Evolutionary conservation across 64 coral and sea anemone species (phyloP).

Genomic region (Hydrozoanthus tunicans): DNA sequence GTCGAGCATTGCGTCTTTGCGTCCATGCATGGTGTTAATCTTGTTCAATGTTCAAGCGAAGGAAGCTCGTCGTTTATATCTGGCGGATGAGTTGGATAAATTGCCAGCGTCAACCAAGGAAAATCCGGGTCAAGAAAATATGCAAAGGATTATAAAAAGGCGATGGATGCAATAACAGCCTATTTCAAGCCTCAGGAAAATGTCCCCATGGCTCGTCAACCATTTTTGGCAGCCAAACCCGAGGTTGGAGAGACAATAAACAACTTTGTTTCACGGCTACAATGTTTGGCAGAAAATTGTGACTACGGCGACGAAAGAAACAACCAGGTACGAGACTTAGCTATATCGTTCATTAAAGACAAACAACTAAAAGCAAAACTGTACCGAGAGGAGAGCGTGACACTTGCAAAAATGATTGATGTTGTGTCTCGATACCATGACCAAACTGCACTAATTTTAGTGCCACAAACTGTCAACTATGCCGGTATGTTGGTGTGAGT

Average conservation of each 20-base stretch:
- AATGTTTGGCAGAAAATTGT: neutral
- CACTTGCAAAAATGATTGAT: slow-evolving; percentile 27
- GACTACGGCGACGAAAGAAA: slow-evolving; percentile 18
- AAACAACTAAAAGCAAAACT: slow-evolving; percentile 48
- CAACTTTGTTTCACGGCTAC: slow-evolving; percentile 59
- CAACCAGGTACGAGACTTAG: slow-evolving; percentile 53
- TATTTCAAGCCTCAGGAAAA: slow-evolving; percentile 65
- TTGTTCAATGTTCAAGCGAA: neutral
- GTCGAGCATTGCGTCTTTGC: slow-evolving; percentile 1
- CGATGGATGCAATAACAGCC: slow-evolving; percentile 45
- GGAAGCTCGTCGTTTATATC: no score
- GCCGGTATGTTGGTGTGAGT: neutral
- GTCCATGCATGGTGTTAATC: neutral
- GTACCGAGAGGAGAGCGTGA: slow-evolving; percentile 24
- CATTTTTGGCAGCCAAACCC: slow-evolving; percentile 53
- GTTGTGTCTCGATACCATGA: slow-evolving; percentile 54
- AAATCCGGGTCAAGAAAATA: neutral
- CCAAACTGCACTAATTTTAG: slow-evolving; percentile 52
- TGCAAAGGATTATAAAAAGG: slow-evolving; percentile 59
- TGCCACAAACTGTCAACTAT: neutral
- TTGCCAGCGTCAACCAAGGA: neutral
- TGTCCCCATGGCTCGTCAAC: slow-evolving; percentile 29
- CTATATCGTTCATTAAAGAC: slow-evolving; percentile 45
- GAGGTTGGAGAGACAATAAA: slow-evolving; percentile 44
- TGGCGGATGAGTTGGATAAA: neutral